Evolutionary conservation across 2,797 vertebrate genomes (phyloP).

Genomic region (Ispidina picta): DNA sequence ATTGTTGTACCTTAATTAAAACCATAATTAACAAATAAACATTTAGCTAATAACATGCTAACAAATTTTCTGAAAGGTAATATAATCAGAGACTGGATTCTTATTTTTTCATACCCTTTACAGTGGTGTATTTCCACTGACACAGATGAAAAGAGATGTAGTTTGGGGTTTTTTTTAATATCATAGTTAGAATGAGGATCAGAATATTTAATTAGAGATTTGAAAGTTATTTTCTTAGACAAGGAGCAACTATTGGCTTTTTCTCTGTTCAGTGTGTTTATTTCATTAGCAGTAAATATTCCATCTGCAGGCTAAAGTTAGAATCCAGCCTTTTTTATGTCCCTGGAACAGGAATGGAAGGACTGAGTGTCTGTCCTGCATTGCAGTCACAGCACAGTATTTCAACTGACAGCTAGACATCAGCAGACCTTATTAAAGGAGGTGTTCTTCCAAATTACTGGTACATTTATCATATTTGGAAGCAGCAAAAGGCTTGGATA

Average conservation of each 20-base stretch:
- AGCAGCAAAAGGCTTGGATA: background rate
- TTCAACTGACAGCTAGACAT: background rate
- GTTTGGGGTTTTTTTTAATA: background rate
- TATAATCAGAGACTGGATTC: conserved; percentile 43
- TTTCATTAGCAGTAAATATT: background rate
- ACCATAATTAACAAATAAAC: conserved; percentile 67
- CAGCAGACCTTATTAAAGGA: background rate
- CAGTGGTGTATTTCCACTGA: background rate
- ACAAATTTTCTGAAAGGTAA: conserved; percentile 58
- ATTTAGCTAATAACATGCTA: conserved; percentile 63
- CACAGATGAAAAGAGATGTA: background rate
- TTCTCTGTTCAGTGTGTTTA: background rate
- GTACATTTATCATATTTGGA: background rate
- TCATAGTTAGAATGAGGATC: background rate
- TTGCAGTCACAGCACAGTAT: background rate
- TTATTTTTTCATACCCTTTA: background rate
- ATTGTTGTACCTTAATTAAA: conserved; percentile 67
- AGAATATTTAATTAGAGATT: background rate
- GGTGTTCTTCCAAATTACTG: background rate
- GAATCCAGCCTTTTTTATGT: background rate
- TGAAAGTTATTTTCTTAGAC: background rate
- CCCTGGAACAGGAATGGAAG: background rate
- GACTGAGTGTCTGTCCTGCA: background rate
- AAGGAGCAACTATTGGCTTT: background rate
- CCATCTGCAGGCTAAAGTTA: background rate